Conservation (phyloP, 2,113 vertebrate genomes). For the Tor tambroides region DNA sequence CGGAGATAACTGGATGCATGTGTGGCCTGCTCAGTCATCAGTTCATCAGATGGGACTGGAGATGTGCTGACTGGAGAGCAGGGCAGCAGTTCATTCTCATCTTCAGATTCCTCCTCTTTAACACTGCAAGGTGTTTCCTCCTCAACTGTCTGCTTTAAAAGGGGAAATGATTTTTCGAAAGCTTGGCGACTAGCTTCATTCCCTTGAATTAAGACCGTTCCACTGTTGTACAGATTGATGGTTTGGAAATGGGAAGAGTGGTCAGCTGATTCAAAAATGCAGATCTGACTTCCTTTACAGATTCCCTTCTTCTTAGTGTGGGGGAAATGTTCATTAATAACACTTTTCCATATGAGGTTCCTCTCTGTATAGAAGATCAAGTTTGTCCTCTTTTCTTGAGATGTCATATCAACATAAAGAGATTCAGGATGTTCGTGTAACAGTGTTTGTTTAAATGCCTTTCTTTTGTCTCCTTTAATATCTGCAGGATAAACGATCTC, state of each 20-base stretch:
- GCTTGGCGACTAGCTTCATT: too few relatives aligned
- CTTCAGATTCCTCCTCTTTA: too few relatives aligned
- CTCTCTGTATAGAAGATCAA: not conserved
- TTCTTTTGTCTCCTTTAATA: not conserved
- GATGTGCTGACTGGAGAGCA: too few relatives aligned
- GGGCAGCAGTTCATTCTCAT: too few relatives aligned
- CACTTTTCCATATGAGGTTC: not conserved
- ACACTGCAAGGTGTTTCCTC: not conserved
- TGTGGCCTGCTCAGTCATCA: not conserved
- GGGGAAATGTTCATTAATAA: not conserved
- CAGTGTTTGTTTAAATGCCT: not conserved
- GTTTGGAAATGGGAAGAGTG: not conserved
- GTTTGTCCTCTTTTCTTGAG: not conserved
- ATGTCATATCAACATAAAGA: not conserved
- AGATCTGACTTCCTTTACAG: not conserved
- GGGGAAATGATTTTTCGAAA: too few relatives aligned
- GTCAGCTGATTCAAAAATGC: not conserved
- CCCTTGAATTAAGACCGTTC: too few relatives aligned
- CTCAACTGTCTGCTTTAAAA: not conserved
- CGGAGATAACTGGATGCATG: not conserved
- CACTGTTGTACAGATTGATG: not conserved
- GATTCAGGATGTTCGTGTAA: not conserved
- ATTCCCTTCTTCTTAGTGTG: not conserved
- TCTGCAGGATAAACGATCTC: not conserved
- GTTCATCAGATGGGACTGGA: not conserved